Conservation (phyloP, 2,113 vertebrate species). For the Fregata magnificens region DNA sequence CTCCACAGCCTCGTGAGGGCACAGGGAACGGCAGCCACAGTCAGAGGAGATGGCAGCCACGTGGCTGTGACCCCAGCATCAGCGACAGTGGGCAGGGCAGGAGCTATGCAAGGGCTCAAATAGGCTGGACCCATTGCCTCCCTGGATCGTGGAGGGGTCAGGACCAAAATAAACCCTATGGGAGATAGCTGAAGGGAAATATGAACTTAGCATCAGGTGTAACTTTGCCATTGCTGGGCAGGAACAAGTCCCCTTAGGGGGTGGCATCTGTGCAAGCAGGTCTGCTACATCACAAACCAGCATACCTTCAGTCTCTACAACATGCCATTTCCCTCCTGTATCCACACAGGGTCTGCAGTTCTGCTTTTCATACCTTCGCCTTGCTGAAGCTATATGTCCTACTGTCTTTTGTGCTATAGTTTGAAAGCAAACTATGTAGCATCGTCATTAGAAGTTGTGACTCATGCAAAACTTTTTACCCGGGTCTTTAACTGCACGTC, state of each 20-base stretch:
- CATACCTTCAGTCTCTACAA: fast-evolving
- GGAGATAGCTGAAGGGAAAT: background rate
- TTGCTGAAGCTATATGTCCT: background rate
- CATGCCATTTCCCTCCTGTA: fast-evolving
- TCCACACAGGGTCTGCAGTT: background rate
- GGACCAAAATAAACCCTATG: background rate
- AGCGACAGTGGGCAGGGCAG: background rate
- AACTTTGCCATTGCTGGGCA: background rate
- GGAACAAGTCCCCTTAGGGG: too few species aligned
- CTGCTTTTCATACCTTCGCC: background rate
- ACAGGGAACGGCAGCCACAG: fast-evolving
- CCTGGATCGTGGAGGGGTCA: fast-evolving
- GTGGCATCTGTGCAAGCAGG: too few species aligned
- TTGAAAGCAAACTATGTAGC: background rate
- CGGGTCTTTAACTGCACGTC: background rate
- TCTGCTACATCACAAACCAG: background rate
- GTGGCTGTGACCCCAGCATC: background rate
- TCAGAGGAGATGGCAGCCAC: background rate
- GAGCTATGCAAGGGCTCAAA: background rate
- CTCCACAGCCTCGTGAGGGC: background rate
- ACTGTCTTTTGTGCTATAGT: background rate
- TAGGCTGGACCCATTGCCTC: background rate
- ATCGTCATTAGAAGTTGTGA: background rate
- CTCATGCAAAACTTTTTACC: background rate
- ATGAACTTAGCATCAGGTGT: background rate